These are phyloP conservation scores for Bubo scandiacus DNA, from an alignment of 2,113 vertebrate species.

Conservation along the genomic window DNA sequence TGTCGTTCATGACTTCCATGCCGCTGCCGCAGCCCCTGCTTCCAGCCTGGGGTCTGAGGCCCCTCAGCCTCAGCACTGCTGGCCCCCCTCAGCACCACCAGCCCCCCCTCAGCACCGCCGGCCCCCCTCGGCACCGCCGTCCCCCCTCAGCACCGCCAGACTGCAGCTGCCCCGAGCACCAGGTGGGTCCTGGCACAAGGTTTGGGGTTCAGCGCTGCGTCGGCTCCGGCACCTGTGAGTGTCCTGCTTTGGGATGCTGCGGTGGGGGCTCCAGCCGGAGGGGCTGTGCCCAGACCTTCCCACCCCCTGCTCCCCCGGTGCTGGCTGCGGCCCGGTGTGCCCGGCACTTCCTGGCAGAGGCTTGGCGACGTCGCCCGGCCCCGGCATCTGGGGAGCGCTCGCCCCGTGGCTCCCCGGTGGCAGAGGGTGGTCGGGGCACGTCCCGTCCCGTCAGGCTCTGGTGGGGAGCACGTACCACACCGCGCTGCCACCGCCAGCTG, in stretches of 20 bases:
- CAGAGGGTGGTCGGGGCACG: neutral
- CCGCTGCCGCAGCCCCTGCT: neutral
- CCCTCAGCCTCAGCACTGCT: too few relatives aligned
- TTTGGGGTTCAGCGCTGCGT: fast-evolving
- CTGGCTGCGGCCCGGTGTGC: fast-evolving
- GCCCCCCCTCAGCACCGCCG: too few relatives aligned
- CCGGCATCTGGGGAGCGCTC: neutral
- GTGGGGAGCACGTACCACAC: neutral
- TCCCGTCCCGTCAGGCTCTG: fast-evolving
- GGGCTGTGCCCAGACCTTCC: neutral
- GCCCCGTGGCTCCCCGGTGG: fast-evolving
- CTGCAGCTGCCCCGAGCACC: neutral
- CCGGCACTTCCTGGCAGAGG: too few relatives aligned
- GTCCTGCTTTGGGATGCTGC: neutral
- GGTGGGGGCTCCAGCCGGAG: neutral
- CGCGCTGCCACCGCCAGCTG: fast-evolving
- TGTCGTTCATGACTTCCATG: neutral
- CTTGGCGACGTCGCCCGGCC: fast-evolving
- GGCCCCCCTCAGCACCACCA: too few relatives aligned
- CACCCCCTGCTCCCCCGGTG: neutral
- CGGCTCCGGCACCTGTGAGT: fast-evolving
- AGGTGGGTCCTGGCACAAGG: neutral
- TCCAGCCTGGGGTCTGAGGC: neutral
- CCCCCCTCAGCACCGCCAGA: neutral
- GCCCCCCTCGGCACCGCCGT: neutral